Percentiles rank a stretch among this genome's conserved stretches.
These are phyloP conservation scores for Harpagoxenus sublaevis DNA, from an alignment of 2,888 invertebrate species.

Conservation along the genomic window DNA sequence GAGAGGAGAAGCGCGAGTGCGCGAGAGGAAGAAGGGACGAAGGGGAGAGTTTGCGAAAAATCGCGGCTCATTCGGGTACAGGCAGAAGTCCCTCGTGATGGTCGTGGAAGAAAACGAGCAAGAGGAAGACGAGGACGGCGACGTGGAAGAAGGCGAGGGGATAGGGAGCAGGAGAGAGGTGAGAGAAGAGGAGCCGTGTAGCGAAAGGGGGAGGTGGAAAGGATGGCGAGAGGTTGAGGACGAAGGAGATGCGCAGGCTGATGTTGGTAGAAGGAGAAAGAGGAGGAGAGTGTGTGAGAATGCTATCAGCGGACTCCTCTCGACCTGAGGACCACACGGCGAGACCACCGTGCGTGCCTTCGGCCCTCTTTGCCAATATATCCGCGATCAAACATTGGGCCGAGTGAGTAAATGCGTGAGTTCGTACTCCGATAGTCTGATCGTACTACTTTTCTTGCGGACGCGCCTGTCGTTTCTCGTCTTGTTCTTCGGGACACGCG, in stretches of 20 bases:
- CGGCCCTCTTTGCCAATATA: constrained; percentile 79
- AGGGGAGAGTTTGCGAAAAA: constrained; percentile 78
- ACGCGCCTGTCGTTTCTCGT: constrained; percentile 41
- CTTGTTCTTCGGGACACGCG: constrained; percentile 13
- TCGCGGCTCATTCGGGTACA: constrained; percentile 76
- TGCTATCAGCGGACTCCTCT: constrained; percentile 78
- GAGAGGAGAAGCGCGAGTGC: constrained; percentile 4
- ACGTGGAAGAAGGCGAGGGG: constrained; percentile 47
- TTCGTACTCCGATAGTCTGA: constrained; percentile 65
- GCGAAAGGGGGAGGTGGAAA: constrained; percentile 41
- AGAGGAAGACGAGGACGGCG: constrained; percentile 55
- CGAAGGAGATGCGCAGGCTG: constrained; percentile 36
- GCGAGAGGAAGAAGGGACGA: constrained; percentile 10
- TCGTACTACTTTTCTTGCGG: constrained; percentile 72
- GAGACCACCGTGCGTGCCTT: constrained; percentile 84
- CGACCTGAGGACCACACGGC: constrained; percentile 84
- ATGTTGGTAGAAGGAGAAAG: constrained; percentile 51
- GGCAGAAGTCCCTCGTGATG: constrained; percentile 65
- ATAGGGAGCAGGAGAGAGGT: constrained; percentile 41
- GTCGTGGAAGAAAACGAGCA: constrained; percentile 56
- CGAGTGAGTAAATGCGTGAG: constrained; percentile 78
- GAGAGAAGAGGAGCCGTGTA: constrained; percentile 41
- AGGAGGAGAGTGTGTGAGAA: constrained; percentile 74
- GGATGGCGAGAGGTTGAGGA: constrained; percentile 23
- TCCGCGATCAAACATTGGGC: constrained; percentile 81